phyloP scores from a whole-genome alignment of 2,113 vertebrate genomes.

The Campylomormyrus tamandua region DNA sequence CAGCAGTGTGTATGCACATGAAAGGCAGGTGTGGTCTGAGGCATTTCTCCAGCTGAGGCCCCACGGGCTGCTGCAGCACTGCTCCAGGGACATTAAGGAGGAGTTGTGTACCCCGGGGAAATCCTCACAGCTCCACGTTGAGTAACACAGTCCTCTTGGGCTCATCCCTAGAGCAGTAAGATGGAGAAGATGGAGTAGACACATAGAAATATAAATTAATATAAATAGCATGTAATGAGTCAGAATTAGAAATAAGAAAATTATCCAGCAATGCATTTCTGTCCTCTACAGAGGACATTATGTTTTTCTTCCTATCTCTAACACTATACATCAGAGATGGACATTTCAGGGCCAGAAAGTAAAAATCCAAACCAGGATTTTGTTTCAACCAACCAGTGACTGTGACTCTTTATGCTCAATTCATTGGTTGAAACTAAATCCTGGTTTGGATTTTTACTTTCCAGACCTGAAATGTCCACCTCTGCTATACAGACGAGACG shows the following conservation, averaged over 20 bases:
- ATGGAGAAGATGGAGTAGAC: neutral
- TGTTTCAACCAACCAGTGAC: too few species aligned
- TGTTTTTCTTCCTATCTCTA: neutral
- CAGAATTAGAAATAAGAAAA: neutral
- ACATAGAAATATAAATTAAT: neutral
- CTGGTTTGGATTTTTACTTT: too few species aligned
- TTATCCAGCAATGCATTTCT: neutral
- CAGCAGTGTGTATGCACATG: slow-evolving; percentile 62
- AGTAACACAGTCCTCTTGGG: slow-evolving; percentile 64
- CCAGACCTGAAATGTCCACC: too few species aligned
- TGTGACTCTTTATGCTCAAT: too few species aligned
- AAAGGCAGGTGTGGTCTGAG: slow-evolving; percentile 61
- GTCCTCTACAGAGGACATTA: neutral
- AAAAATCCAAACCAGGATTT: too few species aligned
- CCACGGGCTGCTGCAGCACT: slow-evolving; percentile 73
- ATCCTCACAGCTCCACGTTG: slow-evolving; percentile 67
- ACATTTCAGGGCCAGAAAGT: too few species aligned
- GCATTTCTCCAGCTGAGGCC: slow-evolving; percentile 74
- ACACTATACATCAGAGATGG: neutral
- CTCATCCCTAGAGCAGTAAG: slow-evolving; percentile 33
- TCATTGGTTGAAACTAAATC: too few species aligned
- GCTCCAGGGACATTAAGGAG: slow-evolving; percentile 62
- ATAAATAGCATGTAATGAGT: neutral
- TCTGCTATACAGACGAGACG: neutral
- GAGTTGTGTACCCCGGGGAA: slow-evolving; percentile 48